Percentiles rank a stretch among this genome's conserved stretches.
phyloP scores from a whole-genome alignment of 2,113 vertebrate species.

The Nibea albiflora region DNA sequence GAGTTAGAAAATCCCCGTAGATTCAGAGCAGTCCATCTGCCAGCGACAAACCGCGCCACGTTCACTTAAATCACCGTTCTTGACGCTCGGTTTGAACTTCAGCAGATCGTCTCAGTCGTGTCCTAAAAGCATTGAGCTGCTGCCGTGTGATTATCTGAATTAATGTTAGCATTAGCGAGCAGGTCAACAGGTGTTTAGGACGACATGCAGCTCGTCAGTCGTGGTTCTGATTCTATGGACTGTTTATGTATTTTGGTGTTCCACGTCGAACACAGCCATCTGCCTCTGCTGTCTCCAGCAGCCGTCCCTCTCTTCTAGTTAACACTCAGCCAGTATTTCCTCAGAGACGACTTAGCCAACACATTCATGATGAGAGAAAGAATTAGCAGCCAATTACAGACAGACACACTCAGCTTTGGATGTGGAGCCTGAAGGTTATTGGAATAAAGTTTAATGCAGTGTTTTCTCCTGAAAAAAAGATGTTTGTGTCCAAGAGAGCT shows the following conservation, averaged over 20 bases:
- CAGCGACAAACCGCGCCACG: no score
- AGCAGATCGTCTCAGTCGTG: no score
- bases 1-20: no score
- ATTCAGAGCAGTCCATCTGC: no score
- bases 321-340: conserved; percentile 50
- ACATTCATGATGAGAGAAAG: conserved; percentile 42
- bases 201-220: not conserved
- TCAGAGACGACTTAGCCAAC: conserved; percentile 57
- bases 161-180: no score
- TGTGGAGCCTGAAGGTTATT: conserved; percentile 44
- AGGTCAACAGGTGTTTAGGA: not conserved
- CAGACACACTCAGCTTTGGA: conserved; percentile 36
- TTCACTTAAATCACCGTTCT: no score
- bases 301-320: conserved; percentile 17
- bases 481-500: not conserved
- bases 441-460: conserved; percentile 14
- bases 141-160: no score
- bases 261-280: conserved; percentile 58
- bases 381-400: conserved; percentile 63
- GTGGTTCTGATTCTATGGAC: conserved; percentile 3
- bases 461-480: not conserved
- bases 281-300: conserved; percentile 28
- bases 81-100: no score
- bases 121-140: no score
- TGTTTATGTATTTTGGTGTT: conserved; percentile 26